Percentiles rank a stretch among this genome's conserved stretches.
These are phyloP conservation scores for Callipepla squamata DNA, from an alignment of 2,113 vertebrate genomes.

Conservation along the genomic window DNA sequence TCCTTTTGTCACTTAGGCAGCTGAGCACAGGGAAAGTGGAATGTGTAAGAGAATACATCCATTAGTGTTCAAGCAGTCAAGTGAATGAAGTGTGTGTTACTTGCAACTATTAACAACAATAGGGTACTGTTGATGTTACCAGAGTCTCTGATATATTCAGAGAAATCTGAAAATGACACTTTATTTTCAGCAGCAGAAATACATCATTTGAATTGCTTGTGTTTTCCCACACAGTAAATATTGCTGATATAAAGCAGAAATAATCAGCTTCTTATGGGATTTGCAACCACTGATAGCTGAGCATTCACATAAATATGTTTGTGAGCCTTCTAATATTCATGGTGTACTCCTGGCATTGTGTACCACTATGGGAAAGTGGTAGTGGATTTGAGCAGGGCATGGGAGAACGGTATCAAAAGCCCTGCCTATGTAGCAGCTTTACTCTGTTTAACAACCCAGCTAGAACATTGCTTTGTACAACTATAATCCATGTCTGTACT, in stretches of 20 bases:
- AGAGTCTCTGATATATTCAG: conserved; percentile 13
- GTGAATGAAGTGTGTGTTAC: conserved; percentile 27
- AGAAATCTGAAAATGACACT: not conserved
- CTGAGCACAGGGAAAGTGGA: conserved; percentile 3
- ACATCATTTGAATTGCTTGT: not conserved
- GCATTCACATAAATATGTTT: not conserved
- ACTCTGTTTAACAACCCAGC: not conserved
- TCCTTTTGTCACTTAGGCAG: conserved; percentile 41
- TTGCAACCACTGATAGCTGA: not conserved
- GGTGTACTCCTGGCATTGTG: not conserved
- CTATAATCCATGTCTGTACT: not conserved
- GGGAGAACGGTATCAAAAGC: not conserved
- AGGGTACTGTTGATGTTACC: conserved; percentile 12
- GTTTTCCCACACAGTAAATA: conserved; percentile 16
- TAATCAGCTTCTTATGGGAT: not conserved
- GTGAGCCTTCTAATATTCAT: not conserved
- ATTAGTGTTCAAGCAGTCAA: not conserved
- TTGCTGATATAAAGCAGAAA: not conserved
- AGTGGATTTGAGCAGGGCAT: not conserved
- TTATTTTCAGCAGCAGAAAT: conserved; percentile 30
- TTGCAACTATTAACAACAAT: conserved; percentile 4
- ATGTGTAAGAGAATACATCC: not conserved
- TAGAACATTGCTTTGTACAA: not conserved
- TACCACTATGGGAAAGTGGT: conserved; percentile 3
- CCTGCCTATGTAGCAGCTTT: not conserved